Percentiles rank a stretch among this genome's conserved stretches.
Evolutionary conservation across 1,140 invertebrate genomes (phyloP).

Genomic region (Papilio glaucus): DNA sequence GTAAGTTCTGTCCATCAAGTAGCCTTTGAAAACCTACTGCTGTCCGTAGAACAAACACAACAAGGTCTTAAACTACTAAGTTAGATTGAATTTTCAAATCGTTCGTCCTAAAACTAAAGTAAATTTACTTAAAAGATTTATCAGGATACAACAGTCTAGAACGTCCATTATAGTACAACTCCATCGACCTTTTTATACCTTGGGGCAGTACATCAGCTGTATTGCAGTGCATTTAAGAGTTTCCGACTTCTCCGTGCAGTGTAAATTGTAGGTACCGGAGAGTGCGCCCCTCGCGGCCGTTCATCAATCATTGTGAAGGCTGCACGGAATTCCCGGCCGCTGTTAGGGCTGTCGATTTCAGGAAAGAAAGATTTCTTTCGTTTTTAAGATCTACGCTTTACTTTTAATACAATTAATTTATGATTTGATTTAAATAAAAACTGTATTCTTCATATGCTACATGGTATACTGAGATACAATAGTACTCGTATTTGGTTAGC

Average conservation of each 20-base stretch:
- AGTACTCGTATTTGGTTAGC: too few relatives aligned
- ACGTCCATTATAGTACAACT: conserved; percentile 8
- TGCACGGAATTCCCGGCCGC: conserved; percentile 28
- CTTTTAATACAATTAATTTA: conserved; percentile 17
- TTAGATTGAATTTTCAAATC: not conserved
- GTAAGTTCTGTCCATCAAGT: too few relatives aligned
- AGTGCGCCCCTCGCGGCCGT: conserved; percentile 46
- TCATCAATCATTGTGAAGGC: conserved; percentile 69
- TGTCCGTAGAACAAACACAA: conserved; percentile 1
- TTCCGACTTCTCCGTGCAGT: conserved; percentile 52
- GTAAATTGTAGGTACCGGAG: conserved; percentile 60
- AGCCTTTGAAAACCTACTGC: too few relatives aligned
- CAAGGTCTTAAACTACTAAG: not conserved
- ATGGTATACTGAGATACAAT: too few relatives aligned
- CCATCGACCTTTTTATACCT: conserved; percentile 19
- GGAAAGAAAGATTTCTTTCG: conserved; percentile 14
- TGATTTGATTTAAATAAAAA: not conserved
- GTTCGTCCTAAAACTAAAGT: not conserved
- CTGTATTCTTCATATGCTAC: too few relatives aligned
- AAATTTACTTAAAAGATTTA: not conserved
- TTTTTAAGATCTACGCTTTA: conserved; percentile 3
- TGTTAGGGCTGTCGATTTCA: conserved; percentile 25
- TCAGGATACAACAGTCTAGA: conserved; percentile 11
- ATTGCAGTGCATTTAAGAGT: conserved; percentile 54
- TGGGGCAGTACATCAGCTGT: conserved; percentile 40